Percentiles rank a stretch among this genome's conserved stretches.
Evolutionary conservation across 1,140 invertebrate species (phyloP).

Genomic region (Heliconius melpomene): DNA sequence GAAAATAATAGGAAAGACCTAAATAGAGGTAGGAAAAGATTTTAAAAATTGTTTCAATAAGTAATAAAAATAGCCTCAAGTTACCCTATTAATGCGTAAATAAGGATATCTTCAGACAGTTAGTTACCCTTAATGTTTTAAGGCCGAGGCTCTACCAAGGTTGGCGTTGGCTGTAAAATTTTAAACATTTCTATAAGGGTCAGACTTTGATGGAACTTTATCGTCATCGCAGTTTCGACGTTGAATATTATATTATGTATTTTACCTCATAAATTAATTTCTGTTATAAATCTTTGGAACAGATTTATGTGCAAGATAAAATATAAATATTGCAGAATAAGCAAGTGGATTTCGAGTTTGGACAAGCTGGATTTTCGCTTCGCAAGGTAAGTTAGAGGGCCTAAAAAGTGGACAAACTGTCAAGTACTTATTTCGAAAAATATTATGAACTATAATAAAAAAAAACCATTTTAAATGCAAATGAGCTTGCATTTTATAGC

Average conservation of each 20-base stretch:
- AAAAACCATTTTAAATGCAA: neutral
- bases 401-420: neutral
- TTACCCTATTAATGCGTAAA: neutral
- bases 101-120: neutral
- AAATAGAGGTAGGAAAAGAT: no score
- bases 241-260: constrained; percentile 2
- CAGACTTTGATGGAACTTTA: constrained; percentile 12
- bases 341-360: neutral
- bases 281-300: neutral
- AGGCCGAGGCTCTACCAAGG: neutral
- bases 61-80: neutral
- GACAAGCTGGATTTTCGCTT: neutral
- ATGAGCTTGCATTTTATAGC: neutral
- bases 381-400: neutral
- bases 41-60: neutral
- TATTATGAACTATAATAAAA: neutral
- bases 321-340: neutral
- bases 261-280: constrained; percentile 2
- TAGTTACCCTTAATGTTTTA: neutral
- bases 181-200: constrained; percentile 16
- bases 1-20: no score
- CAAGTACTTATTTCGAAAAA: neutral
- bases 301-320: constrained; percentile 7
- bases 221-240: neutral
- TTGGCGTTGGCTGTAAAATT: constrained; percentile 11